Percentiles rank a stretch among this genome's conserved stretches.
Evolutionary conservation across 2,888 invertebrate species (phyloP).

Genomic region (Proisotoma minuta): DNA sequence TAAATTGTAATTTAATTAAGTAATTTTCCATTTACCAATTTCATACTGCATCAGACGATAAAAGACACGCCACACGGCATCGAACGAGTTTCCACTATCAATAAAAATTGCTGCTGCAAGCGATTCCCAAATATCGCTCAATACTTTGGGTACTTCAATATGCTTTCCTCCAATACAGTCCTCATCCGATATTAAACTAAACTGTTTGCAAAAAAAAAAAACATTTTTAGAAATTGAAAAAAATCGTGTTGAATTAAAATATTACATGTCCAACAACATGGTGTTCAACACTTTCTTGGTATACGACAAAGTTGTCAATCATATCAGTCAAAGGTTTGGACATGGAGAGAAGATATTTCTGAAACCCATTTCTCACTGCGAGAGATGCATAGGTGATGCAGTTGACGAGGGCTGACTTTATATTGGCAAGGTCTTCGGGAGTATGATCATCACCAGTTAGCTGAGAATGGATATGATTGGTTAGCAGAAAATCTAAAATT

Average conservation of each 20-base stretch:
- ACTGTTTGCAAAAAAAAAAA: constrained; percentile 4
- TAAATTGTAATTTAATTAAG: neutral
- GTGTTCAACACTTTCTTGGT: constrained; percentile 60
- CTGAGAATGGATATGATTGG: constrained; percentile 77
- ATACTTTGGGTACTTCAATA: constrained; percentile 16
- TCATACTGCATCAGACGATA: constrained; percentile 19
- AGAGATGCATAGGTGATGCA: constrained; percentile 90
- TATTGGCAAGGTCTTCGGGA: constrained; percentile 84
- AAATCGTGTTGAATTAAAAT: neutral
- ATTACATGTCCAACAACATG: constrained; percentile 61
- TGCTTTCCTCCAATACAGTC: constrained; percentile 16
- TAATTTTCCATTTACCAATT: constrained; percentile 1
- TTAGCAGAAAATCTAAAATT: constrained; percentile 71
- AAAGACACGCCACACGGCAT: constrained; percentile 13
- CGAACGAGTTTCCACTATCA: constrained; percentile 7
- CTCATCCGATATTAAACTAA: constrained; percentile 12
- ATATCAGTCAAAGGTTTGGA: constrained; percentile 55
- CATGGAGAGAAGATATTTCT: constrained; percentile 64
- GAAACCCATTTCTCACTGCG: constrained; percentile 76
- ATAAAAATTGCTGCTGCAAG: constrained; percentile 14
- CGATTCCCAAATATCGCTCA: constrained; percentile 14
- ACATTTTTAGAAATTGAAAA: neutral
- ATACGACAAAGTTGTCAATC: constrained; percentile 62
- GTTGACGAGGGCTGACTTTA: constrained; percentile 91
- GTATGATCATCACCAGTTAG: constrained; percentile 56